phyloP scores from a whole-genome alignment of 1,140 invertebrate genomes.

The Bombus confusus region DNA sequence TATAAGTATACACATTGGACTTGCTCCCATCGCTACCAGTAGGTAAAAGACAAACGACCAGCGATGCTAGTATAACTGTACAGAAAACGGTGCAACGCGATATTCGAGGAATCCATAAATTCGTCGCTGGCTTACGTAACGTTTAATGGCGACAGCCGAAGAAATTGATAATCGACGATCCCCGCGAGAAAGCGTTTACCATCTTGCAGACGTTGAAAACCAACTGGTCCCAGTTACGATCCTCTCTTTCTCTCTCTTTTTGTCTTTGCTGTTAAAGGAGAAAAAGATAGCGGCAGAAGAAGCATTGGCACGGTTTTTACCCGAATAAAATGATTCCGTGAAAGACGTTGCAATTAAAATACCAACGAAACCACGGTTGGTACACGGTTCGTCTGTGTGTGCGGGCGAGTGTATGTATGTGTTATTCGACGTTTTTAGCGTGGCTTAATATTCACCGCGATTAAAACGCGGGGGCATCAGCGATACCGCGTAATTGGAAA shows the following conservation, averaged over 20 bases:
- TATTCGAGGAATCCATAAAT: conserved; percentile 26
- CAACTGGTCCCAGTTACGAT: background rate
- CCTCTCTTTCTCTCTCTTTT: background rate
- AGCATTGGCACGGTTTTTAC: background rate
- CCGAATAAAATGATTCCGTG: background rate
- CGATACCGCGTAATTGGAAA: conserved; percentile 47
- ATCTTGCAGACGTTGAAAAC: background rate
- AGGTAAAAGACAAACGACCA: background rate
- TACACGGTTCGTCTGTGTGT: background rate
- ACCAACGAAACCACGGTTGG: background rate
- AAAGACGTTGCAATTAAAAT: conserved; percentile 27
- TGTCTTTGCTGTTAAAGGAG: background rate
- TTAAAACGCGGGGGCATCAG: conserved; percentile 32
- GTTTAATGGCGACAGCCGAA: conserved; percentile 20
- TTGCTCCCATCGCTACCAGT: background rate
- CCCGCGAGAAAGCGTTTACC: background rate
- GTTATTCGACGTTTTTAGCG: conserved; percentile 21
- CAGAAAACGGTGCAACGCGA: conserved; percentile 33
- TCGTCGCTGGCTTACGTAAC: conserved; percentile 10
- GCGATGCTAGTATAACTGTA: conserved; percentile 23
- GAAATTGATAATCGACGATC: conserved; percentile 37
- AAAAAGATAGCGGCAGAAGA: background rate
- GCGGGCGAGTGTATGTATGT: background rate
- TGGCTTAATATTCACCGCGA: conserved; percentile 37
- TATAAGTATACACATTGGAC: background rate